Conservation (phyloP, 2,797 vertebrate species). For the Characodon lateralis region DNA sequence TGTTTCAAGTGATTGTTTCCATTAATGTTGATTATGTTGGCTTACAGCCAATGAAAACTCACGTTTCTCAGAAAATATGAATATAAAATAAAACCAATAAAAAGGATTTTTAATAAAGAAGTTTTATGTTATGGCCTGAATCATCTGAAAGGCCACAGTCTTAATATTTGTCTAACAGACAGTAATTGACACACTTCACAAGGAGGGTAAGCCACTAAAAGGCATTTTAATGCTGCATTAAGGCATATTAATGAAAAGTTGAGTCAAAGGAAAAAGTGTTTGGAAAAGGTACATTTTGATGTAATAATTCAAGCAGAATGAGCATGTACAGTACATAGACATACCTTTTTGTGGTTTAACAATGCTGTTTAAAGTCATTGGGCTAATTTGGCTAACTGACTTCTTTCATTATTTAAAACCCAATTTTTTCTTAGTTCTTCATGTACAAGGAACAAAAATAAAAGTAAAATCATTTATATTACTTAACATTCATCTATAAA, state of each 20-base stretch:
- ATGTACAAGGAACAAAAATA: background rate
- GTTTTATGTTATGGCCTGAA: background rate
- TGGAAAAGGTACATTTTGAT: background rate
- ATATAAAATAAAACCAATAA: background rate
- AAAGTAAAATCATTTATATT: background rate
- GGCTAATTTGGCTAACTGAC: background rate
- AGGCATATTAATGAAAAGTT: background rate
- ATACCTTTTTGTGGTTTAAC: too few relatives aligned
- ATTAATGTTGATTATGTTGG: background rate
- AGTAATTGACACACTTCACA: background rate
- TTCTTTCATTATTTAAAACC: background rate
- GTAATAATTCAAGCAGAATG: background rate
- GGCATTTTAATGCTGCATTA: background rate
- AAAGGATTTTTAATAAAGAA: background rate
- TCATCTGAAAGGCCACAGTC: background rate
- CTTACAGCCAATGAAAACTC: background rate
- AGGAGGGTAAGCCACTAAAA: background rate
- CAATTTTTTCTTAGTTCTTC: background rate
- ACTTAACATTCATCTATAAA: background rate
- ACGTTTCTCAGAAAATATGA: background rate
- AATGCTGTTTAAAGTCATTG: background rate
- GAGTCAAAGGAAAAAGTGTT: background rate
- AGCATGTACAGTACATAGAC: too few relatives aligned
- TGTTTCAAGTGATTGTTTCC: background rate
- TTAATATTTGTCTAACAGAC: background rate